Conservation (phyloP, 2,888 invertebrate species). For the Neoaliturus tenellus region DNA sequence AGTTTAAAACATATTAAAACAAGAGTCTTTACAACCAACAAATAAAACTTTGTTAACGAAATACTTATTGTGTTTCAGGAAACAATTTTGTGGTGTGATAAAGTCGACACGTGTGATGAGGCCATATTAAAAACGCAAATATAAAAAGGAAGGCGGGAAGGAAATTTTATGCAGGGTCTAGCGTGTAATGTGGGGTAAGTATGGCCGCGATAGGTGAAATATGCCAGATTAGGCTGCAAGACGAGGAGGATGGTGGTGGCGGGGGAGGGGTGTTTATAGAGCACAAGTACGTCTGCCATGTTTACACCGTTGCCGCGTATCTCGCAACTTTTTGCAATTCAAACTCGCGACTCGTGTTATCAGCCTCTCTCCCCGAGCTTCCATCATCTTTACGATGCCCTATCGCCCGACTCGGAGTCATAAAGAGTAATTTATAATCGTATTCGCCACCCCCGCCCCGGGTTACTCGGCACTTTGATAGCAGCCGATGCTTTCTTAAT, state of each 20-base stretch:
- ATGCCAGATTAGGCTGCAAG: conserved; percentile 6
- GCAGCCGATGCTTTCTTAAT: conserved; percentile 54
- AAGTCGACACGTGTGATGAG: background rate
- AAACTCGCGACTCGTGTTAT: conserved; percentile 57
- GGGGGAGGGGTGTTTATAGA: conserved; percentile 34
- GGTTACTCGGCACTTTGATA: conserved; percentile 46
- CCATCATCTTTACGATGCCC: conserved; percentile 58
- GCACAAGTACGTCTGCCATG: conserved; percentile 49
- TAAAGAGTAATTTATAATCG: conserved; percentile 61
- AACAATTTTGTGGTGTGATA: no score
- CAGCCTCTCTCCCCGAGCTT: conserved; percentile 55
- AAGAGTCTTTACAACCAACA: no score
- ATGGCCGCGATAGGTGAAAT: conserved; percentile 19
- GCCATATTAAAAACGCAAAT: background rate
- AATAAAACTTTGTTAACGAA: no score
- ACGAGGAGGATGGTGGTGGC: background rate
- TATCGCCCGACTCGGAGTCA: conserved; percentile 59
- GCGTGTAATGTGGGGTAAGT: conserved; percentile 19
- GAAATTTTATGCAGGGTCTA: background rate
- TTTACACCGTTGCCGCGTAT: conserved; percentile 51
- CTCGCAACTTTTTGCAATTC: conserved; percentile 58
- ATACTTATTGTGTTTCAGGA: no score
- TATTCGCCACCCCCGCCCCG: conserved; percentile 57
- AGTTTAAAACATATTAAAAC: no score
- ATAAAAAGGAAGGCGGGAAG: background rate